Conservation (phyloP, 1,140 invertebrate species). For the honey bee (Apis mellifera) region Amel_HAv3.1 CM009935.2:13246501-13247000, state of each 20-base stretch:
- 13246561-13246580: constrained; percentile 54
- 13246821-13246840: too few species aligned
- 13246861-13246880: too few species aligned
- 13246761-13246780: neutral
- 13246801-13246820: neutral
- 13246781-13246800: neutral
- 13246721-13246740: neutral
- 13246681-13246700: constrained; percentile 35
- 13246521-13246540: constrained; percentile 58
- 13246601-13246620: constrained; percentile 51
- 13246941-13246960: too few species aligned
- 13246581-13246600: constrained; percentile 63
- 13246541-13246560: constrained; percentile 59
- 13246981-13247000: neutral
- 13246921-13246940: too few species aligned
- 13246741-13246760: neutral
- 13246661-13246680: constrained; percentile 45
- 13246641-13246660: constrained; percentile 51
- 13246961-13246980: neutral
- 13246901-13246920: too few species aligned
- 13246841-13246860: too few species aligned
- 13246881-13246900: too few species aligned
- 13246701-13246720: constrained; percentile 16
- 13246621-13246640: constrained; percentile 48
- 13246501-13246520: constrained; percentile 8